Base-by-base conservation (phyloP, 2,797 vertebrate genomes). In the Tarsius wallacei region DNA sequence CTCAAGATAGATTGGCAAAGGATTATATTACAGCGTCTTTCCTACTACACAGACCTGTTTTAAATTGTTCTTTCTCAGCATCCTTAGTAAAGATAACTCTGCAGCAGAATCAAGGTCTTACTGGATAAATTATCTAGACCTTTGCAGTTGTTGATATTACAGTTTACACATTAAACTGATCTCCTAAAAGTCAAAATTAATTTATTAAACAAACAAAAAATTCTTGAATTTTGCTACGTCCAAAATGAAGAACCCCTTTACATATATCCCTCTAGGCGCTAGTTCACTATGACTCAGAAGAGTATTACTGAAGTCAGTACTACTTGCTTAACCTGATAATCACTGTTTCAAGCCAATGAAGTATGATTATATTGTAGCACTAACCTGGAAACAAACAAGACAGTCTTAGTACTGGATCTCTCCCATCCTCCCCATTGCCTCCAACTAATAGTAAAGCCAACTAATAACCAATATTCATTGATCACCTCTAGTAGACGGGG, bases 311-410 rank as follows among this genome's bases (percentile, higher is more conserved):
- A 97, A 97, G 70, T 98, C 97, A 96, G 77, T 91, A 97, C 64
- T 82, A 97, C 91, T 87, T 95, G 96, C 61, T 86, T 87, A 97
- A 97, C 97, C 91, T 96, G 91, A 97, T 87, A 61, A 83, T 86
- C 93, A 63, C 53, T 96, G 77, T 96, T 89, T 97, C 19, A 55
- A 83, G 95, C 64, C 97, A 97, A 89, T 53, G 86, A 21, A 63
- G 68, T 42, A 47, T 53, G n/a, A 91, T 71, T 71, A 87, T 24
- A 53, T 19, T 68, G 36, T 63, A 84, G 82, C 7, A 82, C 16
- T 59, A 81, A 88, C 64, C 31, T 64, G 53, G 87, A 94, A 94
- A 92, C 28, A 92, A 82, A 91, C 31, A 82, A 63, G 59, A 78
- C 31, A 55, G 24, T 63, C 82, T 81, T 31, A 15, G 22, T 14